phyloP scores from a whole-genome alignment of 2,113 vertebrate genomes.

The Lonchura striata region DNA sequence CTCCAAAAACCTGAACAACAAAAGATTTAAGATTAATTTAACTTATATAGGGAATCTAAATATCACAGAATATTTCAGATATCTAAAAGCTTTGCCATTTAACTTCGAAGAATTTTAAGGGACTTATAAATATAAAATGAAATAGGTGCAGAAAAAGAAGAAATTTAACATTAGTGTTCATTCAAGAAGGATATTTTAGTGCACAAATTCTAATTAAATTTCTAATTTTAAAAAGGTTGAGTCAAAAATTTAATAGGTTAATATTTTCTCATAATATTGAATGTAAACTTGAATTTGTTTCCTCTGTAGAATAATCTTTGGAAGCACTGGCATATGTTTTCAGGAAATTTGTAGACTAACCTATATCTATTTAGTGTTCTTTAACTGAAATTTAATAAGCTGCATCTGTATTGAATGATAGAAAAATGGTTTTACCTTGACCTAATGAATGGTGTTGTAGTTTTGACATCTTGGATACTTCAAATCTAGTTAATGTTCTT shows the following conservation, averaged over 20 bases:
- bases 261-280: neutral
- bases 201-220: neutral
- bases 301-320: neutral
- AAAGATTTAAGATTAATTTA: neutral
- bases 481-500: neutral
- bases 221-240: neutral
- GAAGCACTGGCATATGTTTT: neutral
- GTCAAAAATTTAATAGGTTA: neutral
- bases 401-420: neutral
- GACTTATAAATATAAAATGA: neutral
- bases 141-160: neutral
- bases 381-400: neutral
- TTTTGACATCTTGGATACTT: neutral
- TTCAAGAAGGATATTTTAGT: neutral
- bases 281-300: neutral
- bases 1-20: neutral
- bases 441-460: neutral
- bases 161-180: neutral
- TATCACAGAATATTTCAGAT: neutral
- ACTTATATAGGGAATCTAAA: neutral
- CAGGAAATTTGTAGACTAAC: neutral
- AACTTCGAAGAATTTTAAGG: neutral
- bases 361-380: neutral
- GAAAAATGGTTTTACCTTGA: neutral
- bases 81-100: neutral